Evolutionary conservation across 2,888 invertebrate genomes (phyloP), one percentile per base, ranked within the genome.

Genomic region (Drosophila dives): DNA sequence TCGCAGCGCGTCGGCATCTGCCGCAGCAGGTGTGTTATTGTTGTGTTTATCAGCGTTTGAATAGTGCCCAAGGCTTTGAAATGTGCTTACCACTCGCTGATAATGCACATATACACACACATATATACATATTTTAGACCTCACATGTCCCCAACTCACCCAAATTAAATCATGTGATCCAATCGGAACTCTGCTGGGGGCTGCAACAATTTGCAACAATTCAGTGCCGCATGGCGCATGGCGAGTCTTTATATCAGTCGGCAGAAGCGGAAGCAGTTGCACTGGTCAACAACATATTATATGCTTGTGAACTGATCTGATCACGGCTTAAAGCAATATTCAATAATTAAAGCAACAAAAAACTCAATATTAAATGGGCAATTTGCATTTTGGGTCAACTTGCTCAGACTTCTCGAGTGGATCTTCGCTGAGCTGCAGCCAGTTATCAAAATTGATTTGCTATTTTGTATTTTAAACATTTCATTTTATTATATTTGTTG

Each of bases 371-470:
- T 23, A 20, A 51, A 49, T 61, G 55, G 15, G 29, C 59, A 72
- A 87, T 91, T 91, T 91, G 84, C 90, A 91, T 91, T 91, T 91
- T 70, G 77, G 90, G 91, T 88, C 88, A 89, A 81, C 53, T 55
- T 15, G 53, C 17, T 15, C 26, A 58, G 70, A 63, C 69, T 63
- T 74, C 59, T 15, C 33, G 12, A 32, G 36, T 4, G 17, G 50
- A 60, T 63, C 59, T 54, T 32, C 60, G 53, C 51, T 15, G 48
- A 50, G 58, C 58, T 71, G 71, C 71, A 75, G 40, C 38, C 26
- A 12, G 15, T 12, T 34, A 51, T 15, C 10, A 23, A 17, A 48
- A 38, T 17, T 12, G 7, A 17, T 15, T 34, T 26, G 23, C 12
- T 45, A 15, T 32, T 12, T 26, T 33, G 17, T 26, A 32, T 45